phyloP scores from a whole-genome alignment of 2,113 vertebrate genomes.

The Micronycteris hirsuta region DNA sequence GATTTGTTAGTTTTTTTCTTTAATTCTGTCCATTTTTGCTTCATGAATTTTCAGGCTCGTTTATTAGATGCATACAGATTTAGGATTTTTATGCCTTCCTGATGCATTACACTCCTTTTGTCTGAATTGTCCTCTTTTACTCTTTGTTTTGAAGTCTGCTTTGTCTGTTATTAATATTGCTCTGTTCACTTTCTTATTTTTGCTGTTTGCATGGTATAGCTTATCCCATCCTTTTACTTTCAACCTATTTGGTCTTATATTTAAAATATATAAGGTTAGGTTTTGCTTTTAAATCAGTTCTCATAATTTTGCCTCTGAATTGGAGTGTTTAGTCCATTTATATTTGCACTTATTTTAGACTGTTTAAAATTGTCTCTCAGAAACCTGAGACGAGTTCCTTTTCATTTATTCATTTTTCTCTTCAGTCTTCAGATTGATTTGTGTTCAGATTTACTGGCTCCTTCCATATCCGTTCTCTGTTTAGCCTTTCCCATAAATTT shows the following conservation, averaged over 20 bases:
- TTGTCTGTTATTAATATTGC: not conserved
- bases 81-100: slow-evolving; percentile 2
- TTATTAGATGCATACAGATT: not conserved
- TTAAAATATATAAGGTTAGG: not conserved
- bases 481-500: not conserved
- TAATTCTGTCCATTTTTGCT: not conserved
- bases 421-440: slow-evolving; percentile 1
- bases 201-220: not conserved
- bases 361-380: not conserved
- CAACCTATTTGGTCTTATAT: not conserved
- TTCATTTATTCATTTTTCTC: slow-evolving; percentile 11
- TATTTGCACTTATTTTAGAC: not conserved
- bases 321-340: not conserved
- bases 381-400: not conserved
- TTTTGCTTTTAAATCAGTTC: slow-evolving; percentile 15
- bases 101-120: not conserved
- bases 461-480: not conserved
- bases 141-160: not conserved
- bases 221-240: not conserved
- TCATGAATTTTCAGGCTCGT: not conserved
- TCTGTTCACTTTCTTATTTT: not conserved
- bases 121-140: not conserved
- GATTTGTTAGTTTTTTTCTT: not conserved
- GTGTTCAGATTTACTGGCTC: not conserved
- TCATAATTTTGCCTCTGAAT: slow-evolving; percentile 1